Evolutionary conservation across 2,797 vertebrate species (phyloP), one percentile per base, ranked within the genome.

Genomic region (Oreochromis mossambicus): DNA sequence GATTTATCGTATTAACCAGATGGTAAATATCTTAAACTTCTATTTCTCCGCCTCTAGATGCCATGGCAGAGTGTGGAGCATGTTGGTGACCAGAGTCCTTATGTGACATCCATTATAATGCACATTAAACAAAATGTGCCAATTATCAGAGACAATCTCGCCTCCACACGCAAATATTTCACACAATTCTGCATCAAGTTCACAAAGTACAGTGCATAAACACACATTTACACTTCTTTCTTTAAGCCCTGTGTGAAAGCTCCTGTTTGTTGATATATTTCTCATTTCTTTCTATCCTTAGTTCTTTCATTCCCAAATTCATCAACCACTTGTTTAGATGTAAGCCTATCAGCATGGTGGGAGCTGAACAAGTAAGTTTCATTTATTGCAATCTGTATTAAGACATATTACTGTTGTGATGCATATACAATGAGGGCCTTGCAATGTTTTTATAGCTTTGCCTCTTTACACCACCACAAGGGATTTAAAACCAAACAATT

Each of bases 101-200:
- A 99, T 2, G 98, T 99, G 91, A 99, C 99, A 17, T 99, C 99
- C 0, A 98, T 99, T 90, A 99, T 99, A 94, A 97, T 99, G 88
- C 99, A 99, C 94, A 98, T 99, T 26, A 99, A 99, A 78, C 99
- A 99, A 92, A 99, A 99, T 0, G 99, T 99, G 83, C 99, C 99
- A 12, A 97, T 98, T 96, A 97, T 99, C 94, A 97, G 98, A 2
- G 99, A 99, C 95, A 99, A 98, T 89, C 95, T 99, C 92, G 98
- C 99, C 77, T 99, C 98, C 78, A 99, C 98, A 0, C 97, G 99
- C 58, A 99, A 99, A 94, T 99, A 99, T 94, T 99, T 99, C 95
- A 99, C 99, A 5, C 98, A 99, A 92, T 99, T 99, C 96, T 99
- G 98, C 95, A 99, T 99, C 83, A 99, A 99, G 89, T 99, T 99